Conservation (phyloP, 2,888 invertebrate genomes). For the Heteromurus nitidus region DNA sequence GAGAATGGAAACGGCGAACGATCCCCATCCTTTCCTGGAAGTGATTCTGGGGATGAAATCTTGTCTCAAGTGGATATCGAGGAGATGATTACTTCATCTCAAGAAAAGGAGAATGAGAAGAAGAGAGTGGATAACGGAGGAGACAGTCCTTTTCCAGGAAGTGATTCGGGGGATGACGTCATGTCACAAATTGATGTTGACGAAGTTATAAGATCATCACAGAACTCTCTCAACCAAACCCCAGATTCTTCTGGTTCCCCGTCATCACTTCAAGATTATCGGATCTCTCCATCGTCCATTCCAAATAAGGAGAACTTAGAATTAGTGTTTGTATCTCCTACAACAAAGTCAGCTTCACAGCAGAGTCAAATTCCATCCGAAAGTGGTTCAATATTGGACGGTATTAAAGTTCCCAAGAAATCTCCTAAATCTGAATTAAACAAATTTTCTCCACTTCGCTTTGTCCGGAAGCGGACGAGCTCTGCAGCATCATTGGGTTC, state of each 20-base stretch:
- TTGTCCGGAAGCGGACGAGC: conserved; percentile 40
- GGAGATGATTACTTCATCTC: conserved; percentile 39
- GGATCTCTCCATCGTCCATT: too few species aligned
- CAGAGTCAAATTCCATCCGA: too few species aligned
- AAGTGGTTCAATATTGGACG: too few species aligned
- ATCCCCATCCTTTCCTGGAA: too few species aligned
- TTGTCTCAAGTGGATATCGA: conserved; percentile 52
- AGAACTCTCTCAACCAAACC: not conserved
- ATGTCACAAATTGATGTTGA: conserved; percentile 52
- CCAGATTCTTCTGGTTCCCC: not conserved
- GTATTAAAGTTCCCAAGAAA: conserved; percentile 55
- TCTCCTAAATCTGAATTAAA: conserved; percentile 58
- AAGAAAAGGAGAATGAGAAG: conserved; percentile 20
- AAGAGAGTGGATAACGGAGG: not conserved
- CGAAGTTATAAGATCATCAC: conserved; percentile 38
- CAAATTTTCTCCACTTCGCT: conserved; percentile 67
- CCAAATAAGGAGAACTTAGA: not conserved
- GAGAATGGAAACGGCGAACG: too few species aligned
- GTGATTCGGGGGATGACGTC: conserved; percentile 43
- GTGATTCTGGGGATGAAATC: conserved; percentile 34
- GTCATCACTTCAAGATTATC: not conserved
- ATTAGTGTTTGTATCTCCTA: conserved; percentile 4
- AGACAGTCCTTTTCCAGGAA: not conserved
- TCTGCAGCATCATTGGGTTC: conserved; percentile 34
- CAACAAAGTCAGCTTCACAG: conserved; percentile 16